phyloP scores from a whole-genome alignment of 2,113 vertebrate genomes.

The Campylomormyrus numenius region DNA sequence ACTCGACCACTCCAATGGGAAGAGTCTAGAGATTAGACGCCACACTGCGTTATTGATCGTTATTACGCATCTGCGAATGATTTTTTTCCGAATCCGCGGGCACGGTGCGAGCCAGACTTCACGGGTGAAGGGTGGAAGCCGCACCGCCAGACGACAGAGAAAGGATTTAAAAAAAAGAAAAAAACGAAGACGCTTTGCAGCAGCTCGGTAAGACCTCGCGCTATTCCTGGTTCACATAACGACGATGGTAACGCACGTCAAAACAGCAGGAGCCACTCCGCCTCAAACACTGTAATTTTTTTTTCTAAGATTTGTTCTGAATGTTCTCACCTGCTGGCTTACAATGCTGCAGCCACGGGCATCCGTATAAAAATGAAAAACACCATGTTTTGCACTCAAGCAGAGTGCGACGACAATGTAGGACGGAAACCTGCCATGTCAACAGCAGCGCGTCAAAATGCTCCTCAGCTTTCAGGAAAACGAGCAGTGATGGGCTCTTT shows the following conservation, averaged over 20 bases:
- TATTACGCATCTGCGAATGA: background rate
- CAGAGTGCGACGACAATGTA: background rate
- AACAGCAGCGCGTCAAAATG: background rate
- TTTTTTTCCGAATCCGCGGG: background rate
- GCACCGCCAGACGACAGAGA: background rate
- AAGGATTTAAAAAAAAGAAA: background rate
- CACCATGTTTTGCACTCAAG: background rate
- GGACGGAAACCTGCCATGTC: background rate
- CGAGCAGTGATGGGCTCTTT: conserved; percentile 4
- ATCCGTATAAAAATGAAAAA: background rate
- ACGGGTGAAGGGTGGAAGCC: background rate
- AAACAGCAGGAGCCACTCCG: background rate
- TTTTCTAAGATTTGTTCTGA: background rate
- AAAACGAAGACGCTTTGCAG: background rate
- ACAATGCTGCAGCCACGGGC: background rate
- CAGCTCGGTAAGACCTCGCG: background rate
- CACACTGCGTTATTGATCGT: background rate
- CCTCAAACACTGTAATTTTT: background rate
- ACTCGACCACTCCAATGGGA: background rate
- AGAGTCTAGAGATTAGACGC: background rate
- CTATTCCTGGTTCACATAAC: background rate
- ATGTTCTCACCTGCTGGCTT: background rate
- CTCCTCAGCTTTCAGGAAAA: background rate
- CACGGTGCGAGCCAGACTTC: background rate
- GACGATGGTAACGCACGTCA: background rate